Evolutionary conservation across 23 tunicate genomes (phyloP), one percentile per base, ranked within the genome.

Genomic region (Corella eumyota): DNA sequence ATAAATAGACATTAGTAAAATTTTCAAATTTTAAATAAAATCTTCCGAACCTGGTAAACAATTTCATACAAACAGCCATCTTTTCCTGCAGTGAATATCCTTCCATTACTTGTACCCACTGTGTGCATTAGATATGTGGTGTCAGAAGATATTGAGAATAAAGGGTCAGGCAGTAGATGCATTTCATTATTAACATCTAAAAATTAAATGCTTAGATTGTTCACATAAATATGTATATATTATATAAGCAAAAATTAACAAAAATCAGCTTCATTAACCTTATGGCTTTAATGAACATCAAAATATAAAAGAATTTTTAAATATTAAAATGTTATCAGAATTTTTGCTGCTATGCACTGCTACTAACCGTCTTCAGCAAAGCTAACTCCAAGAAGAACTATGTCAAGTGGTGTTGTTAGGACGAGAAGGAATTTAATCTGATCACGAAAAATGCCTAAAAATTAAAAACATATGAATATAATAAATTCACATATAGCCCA

Each of bases 1-100:
- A 7, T 24, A 58, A 15, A 5, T 51, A 51, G 23, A 5, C 5
- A n/a, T 25, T 19, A 27, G 5, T 25, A 30, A 25, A 25, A 6
- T 36, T 6, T 32, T 23, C 21, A 9, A 9, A 13, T 53, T 53
- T 20, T 53, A 11, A 20, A 53, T 53, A 11, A 13, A 53, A 53
- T 11, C 24, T 6, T 17, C n/a, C 63, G n/a, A 21, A 83, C 83
- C 48, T 90, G 86, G 68, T 93, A 93, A 20, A 31, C 62, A 26
- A 93, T 75, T 58, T 93, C 99, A 60, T 78, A 88, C 36, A 93
- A 45, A 57, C 93, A 93, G 6, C 99, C 95, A 65, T 93, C 99
- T 58, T 77, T 93, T 33, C 99, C 99, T 26, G 78, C 99, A 25
- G 62, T 66, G 57, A 93, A 93, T 36, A 93, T 93, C 13, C 99